phyloP scores from a whole-genome alignment of 2,888 invertebrate genomes.

The Thelaira solivaga region DNA sequence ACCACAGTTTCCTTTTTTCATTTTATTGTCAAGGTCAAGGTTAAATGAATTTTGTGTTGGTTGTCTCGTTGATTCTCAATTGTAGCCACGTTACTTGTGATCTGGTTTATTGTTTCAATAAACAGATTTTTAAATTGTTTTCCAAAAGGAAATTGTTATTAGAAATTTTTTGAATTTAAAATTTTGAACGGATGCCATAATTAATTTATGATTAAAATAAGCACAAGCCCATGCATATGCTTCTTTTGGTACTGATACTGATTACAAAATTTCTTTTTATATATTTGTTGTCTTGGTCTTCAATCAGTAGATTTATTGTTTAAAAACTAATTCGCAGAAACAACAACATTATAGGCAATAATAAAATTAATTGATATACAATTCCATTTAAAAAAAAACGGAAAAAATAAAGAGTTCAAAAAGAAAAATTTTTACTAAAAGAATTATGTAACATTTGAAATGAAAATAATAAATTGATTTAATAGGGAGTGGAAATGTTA shows the following conservation, averaged over 20 bases:
- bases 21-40: no score
- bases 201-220: conserved; percentile 35
- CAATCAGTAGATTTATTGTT: not conserved
- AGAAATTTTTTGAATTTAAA: not conserved
- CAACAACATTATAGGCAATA: not conserved
- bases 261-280: not conserved
- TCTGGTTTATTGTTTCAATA: not conserved
- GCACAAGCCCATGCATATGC: not conserved
- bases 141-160: not conserved
- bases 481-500: not conserved
- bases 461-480: conserved; percentile 15
- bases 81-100: no score
- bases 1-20: no score
- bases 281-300: conserved; percentile 18
- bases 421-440: not conserved
- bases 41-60: no score
- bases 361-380: not conserved
- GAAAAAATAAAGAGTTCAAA: no score
- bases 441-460: not conserved
- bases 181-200: conserved; percentile 21
- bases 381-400: no score
- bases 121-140: not conserved
- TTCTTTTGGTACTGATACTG: not conserved
- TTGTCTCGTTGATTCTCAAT: no score
- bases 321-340: conserved; percentile 12